These are phyloP conservation scores for Abramis brama DNA, from an alignment of 2,113 vertebrate species.

Conservation along the genomic window DNA sequence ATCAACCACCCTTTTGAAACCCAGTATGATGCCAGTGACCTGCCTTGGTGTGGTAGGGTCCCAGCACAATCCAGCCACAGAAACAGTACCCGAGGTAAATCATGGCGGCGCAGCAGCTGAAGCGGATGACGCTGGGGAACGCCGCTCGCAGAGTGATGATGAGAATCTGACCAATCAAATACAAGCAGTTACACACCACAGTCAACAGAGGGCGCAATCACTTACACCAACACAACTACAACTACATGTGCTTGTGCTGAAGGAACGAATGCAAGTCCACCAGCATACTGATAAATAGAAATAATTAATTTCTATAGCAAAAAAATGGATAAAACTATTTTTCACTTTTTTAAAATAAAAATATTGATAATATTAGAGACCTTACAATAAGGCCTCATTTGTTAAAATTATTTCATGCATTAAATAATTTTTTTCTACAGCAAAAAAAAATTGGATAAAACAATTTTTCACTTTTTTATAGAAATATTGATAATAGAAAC, in stretches of 20 bases:
- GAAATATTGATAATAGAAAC: too few relatives aligned
- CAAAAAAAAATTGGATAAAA: too few relatives aligned
- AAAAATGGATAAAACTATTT: not conserved
- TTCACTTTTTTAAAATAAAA: too few relatives aligned
- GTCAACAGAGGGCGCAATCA: not conserved
- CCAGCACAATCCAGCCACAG: conserved; percentile 95
- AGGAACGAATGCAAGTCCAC: not conserved
- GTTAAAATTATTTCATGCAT: too few relatives aligned
- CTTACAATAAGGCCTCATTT: too few relatives aligned
- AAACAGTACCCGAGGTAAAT: conserved; percentile 97
- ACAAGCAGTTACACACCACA: not conserved
- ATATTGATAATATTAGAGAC: too few relatives aligned
- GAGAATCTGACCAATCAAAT: conserved; percentile 63
- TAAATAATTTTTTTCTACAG: too few relatives aligned
- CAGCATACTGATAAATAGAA: not conserved
- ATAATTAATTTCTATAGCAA: not conserved
- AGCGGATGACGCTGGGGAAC: conserved; percentile 88
- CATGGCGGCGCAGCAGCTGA: conserved; percentile 92
- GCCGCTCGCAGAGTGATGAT: conserved; percentile 86
- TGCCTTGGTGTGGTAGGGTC: conserved; percentile 93
- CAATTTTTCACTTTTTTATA: too few relatives aligned
- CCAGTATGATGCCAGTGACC: not conserved
- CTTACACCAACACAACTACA: not conserved
- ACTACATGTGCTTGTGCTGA: not conserved
- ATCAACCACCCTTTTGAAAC: too few relatives aligned